Evolutionary conservation across 2,797 vertebrate genomes (phyloP).

Genomic region (Crenichthys baileyi): DNA sequence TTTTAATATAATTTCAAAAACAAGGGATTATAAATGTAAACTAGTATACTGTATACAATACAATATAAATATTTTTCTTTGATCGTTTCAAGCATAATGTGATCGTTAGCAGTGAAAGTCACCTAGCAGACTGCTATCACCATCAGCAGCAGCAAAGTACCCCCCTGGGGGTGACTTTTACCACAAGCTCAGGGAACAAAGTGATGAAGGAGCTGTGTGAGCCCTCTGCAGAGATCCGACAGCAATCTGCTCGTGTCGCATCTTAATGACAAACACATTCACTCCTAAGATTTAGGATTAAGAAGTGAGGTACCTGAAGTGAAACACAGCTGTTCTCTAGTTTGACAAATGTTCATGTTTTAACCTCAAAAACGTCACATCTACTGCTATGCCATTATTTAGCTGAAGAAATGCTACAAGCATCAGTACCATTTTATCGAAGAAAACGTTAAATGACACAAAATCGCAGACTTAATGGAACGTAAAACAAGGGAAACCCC

Average conservation of each 20-base stretch:
- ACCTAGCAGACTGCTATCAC: slow-evolving; percentile 34
- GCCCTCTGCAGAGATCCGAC: slow-evolving; percentile 4
- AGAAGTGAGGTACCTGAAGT: slow-evolving; percentile 42
- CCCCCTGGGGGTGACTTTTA: slow-evolving; percentile 16
- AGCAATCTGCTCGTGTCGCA: slow-evolving; percentile 1
- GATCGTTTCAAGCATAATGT: slow-evolving; percentile 55
- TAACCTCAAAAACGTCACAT: slow-evolving; percentile 37
- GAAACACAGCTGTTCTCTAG: slow-evolving; percentile 37
- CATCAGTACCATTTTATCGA: slow-evolving; percentile 68
- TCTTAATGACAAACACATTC: slow-evolving; percentile 3
- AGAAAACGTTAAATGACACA: slow-evolving; percentile 33
- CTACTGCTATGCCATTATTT: slow-evolving; percentile 31
- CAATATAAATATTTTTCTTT: slow-evolving; percentile 44
- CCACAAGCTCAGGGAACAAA: neutral
- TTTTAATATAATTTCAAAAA: slow-evolving; percentile 31
- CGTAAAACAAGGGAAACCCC: slow-evolving; percentile 39
- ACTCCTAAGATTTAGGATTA: slow-evolving; percentile 13
- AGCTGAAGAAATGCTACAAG: slow-evolving; percentile 39
- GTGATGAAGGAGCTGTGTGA: slow-evolving; percentile 6
- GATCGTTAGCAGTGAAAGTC: slow-evolving; percentile 38
- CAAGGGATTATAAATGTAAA: slow-evolving; percentile 18
- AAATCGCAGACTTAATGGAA: slow-evolving; percentile 51
- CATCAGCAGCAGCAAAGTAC: slow-evolving; percentile 29
- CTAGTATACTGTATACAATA: slow-evolving; percentile 12
- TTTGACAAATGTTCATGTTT: slow-evolving; percentile 33